Evolutionary conservation across 2,888 invertebrate species (phyloP), one percentile per base, ranked within the genome.

Genomic region (Spisula solida): DNA sequence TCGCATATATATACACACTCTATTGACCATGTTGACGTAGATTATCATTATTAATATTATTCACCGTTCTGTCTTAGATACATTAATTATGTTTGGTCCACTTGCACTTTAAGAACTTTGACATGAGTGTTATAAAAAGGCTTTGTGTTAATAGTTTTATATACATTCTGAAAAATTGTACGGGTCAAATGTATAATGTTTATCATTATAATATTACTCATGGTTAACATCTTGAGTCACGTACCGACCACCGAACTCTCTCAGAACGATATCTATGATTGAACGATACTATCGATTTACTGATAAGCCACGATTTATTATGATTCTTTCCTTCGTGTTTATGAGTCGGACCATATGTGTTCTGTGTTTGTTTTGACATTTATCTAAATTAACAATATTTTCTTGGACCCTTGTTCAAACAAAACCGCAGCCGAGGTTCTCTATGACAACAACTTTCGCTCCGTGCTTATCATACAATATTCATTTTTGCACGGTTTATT

Each of bases 281-380:
- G 25, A 47, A 48, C 25, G 25, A 41, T 34, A 47, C 14, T 14
- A 48, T 60, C 48, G 47, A 66, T 75, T 12, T 66, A 34, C 85
- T 79, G 85, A 85, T 85, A 85, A 85, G 85, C 85, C 85, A 55
- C 18, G 29, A 20, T 51, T 25, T 79, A 55, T 85, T 78, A 79
- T 85, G 34, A 56, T 56, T 29, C 18, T 55, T 31, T 29, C 25
- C 47, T 41, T 51, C 83, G 51, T 70, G 25, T 6, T 70, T 29
- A 51, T 75, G 79, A 85, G 41, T 56, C 25, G 14, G 14, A 85
- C 85, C 85, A 85, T 56, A 85, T 85, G 85, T 78, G 51, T 31
- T 56, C n/a, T 31, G 78, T 55, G 31, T 85, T 85, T 85, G 85
- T 85, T 85, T 85, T 85, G 85, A 85, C 85, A 85, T 25, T 75